Percentiles rank a stretch among this genome's conserved stretches.
These are phyloP conservation scores for Drosophila arizonae DNA, from an alignment of 1,140 invertebrate genomes.

Conservation along the genomic window DNA sequence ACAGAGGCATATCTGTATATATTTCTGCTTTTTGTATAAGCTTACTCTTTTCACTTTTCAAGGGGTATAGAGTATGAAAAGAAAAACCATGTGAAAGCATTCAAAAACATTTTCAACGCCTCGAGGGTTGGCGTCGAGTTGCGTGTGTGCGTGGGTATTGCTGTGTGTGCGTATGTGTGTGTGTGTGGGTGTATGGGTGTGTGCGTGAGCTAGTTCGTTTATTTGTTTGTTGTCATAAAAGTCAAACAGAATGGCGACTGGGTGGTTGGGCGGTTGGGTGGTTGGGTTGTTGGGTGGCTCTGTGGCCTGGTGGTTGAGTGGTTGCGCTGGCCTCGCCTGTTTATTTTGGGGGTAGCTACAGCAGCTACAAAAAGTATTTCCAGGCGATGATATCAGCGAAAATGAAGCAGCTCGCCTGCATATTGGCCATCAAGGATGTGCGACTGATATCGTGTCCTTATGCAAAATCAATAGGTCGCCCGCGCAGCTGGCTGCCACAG, in stretches of 20 bases:
- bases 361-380: conserved; percentile 4
- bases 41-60: neutral
- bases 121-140: conserved; percentile 1
- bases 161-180: neutral
- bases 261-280: conserved; percentile 3
- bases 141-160: neutral
- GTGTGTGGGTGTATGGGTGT: conserved; percentile 1
- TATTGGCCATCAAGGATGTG: conserved; percentile 40
- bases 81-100: conserved; percentile 28
- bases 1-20: too few relatives aligned
- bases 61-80: conserved; percentile 1
- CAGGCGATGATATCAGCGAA: conserved; percentile 44
- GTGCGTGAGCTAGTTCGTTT: conserved; percentile 39
- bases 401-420: conserved; percentile 13
- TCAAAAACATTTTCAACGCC: conserved; percentile 18
- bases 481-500: conserved; percentile 34
- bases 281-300: neutral
- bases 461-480: conserved; percentile 27
- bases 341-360: neutral
- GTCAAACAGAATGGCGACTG: conserved; percentile 37
- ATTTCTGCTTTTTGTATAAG: neutral
- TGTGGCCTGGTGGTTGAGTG: conserved; percentile 4
- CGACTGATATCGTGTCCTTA: conserved; percentile 1
- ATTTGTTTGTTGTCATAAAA: conserved; percentile 57
- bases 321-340: neutral